phyloP scores from a whole-genome alignment of 2,113 vertebrate genomes.

The Cygnus buccinator region DNA sequence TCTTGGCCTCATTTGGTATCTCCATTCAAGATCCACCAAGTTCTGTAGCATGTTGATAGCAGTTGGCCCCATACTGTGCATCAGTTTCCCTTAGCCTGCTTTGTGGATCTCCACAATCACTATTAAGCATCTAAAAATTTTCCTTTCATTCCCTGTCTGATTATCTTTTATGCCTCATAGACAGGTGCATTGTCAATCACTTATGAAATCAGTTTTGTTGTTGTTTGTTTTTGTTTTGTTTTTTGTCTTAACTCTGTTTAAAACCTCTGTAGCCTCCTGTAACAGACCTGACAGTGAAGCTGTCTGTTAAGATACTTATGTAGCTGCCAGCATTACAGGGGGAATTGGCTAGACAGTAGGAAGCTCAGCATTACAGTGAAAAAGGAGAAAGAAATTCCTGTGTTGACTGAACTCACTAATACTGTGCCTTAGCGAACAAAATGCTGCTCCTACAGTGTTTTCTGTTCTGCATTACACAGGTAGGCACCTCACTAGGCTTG shows the following conservation, averaged over 20 bases:
- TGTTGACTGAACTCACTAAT: neutral
- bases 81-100: neutral
- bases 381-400: neutral
- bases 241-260: neutral
- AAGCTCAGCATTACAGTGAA: neutral
- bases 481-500: neutral
- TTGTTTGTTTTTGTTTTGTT: neutral
- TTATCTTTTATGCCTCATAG: neutral
- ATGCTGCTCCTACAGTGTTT: neutral
- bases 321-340: neutral
- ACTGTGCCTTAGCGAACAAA: rapidly evolving
- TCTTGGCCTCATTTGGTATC: neutral
- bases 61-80: neutral
- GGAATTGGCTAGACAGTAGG: neutral
- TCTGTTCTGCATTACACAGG: neutral
- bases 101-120: neutral
- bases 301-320: neutral
- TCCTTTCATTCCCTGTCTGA: neutral
- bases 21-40: neutral
- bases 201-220: neutral
- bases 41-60: neutral
- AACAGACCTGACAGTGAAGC: neutral
- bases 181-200: neutral
- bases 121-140: neutral
- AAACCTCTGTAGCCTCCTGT: neutral